Percentiles rank a stretch among this genome's conserved stretches.
Evolutionary conservation across 2,888 invertebrate genomes (phyloP).

Genomic region (Mesorhabditis belari): DNA sequence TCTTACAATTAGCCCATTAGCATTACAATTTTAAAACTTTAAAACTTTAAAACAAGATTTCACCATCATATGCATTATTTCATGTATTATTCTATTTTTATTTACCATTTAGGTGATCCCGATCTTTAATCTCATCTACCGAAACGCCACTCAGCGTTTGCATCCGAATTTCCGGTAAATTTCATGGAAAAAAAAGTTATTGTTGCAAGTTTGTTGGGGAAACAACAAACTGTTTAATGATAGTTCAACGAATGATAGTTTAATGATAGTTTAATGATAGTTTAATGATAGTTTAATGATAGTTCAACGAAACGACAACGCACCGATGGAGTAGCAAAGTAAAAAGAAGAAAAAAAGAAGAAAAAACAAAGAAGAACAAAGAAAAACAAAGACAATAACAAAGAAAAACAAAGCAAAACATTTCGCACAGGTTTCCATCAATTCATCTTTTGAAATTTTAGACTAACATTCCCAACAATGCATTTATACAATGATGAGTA

Average conservation of each 20-base stretch:
- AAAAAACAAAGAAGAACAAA: not conserved
- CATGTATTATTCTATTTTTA: not conserved
- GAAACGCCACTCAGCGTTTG: conserved; percentile 28
- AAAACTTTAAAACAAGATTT: too few species aligned
- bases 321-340: not conserved
- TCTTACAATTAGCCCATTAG: too few species aligned
- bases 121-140: conserved; percentile 39
- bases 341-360: not conserved
- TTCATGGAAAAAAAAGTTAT: not conserved
- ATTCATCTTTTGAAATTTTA: conserved; percentile 1
- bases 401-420: not conserved
- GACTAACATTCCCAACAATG: conserved; percentile 43
- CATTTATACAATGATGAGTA: conserved; percentile 45
- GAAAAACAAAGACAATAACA: not conserved
- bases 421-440: not conserved
- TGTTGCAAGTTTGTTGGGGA: not conserved
- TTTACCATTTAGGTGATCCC: conserved; percentile 27
- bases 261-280: too few species aligned
- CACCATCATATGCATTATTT: too few species aligned
- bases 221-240: too few species aligned
- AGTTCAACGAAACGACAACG: not conserved
- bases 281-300: too few species aligned
- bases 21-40: too few species aligned
- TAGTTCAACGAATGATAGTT: too few species aligned
- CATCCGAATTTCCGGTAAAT: conserved; percentile 36